Evolutionary conservation across 2,888 invertebrate genomes (phyloP), one percentile per base, ranked within the genome.

Genomic region (Cryptocephalus moraei): DNA sequence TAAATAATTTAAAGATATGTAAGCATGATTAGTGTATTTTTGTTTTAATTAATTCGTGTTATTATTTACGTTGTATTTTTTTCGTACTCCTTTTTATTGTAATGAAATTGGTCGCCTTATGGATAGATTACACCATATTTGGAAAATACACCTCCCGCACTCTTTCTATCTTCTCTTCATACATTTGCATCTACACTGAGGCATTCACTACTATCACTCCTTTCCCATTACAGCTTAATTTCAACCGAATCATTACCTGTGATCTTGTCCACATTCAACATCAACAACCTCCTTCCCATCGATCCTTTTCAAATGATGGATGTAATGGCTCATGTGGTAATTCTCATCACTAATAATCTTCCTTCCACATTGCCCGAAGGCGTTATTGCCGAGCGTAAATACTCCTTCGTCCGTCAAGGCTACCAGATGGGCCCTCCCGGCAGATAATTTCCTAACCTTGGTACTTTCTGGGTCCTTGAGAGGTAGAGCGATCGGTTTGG

Each of bases 311-410:
- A 91, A 80, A 49, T 80, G 76, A 68, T 89, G 75, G 14, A 88
- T 74, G 8, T 78, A 73, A 64, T 78, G 77, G 58, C 80, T 85
- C 6, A 78, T 78, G 40, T 64, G 69, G 60, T 89, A 92, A 45
- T 84, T 75, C 67, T 95, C 94, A 48, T 83, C 76, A 4, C 77
- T 68, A 51, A 91, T 80, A 48, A 93, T 80, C 46, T 77, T 77
- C 44, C 94, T 75, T 0, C 92, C 95, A 68, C 96, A 96, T 67
- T 96, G 96, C 0, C 96, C 96, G 64, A 88, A 92, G 0, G 86
- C 79, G 70, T 97, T 97, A 68, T 92, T 92, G 1, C 96, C 96
- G 46, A 94, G 69, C 10, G 63, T 56, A 64, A 84, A 93, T 0
- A 89, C 79, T 2, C 87, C 89, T 65, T 89, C 89, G 47, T 83